Evolutionary conservation across 2,797 vertebrate genomes (phyloP).

Genomic region (Tympanoctomys barrerae): DNA sequence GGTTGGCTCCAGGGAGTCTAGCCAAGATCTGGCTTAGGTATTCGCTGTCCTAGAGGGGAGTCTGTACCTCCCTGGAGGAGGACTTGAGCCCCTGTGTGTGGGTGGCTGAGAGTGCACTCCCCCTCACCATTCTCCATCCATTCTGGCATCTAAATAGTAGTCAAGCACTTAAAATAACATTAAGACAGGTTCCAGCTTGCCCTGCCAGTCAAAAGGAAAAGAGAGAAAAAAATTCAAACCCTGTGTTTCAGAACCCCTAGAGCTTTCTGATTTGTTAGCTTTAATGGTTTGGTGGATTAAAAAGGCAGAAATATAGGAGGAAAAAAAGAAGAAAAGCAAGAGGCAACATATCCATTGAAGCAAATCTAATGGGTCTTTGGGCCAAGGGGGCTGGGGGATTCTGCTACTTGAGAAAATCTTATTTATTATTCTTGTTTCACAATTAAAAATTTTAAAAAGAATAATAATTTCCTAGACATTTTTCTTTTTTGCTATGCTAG

Average conservation of each 20-base stretch:
- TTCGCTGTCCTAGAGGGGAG: conserved; percentile 62
- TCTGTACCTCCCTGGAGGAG: conserved; percentile 66
- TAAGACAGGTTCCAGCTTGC: conserved; percentile 88
- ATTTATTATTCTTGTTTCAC: conserved; percentile 89
- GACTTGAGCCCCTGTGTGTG: neutral
- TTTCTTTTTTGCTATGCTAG: conserved; percentile 88
- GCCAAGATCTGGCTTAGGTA: conserved; percentile 85
- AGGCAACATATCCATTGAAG: conserved; percentile 86
- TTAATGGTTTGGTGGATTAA: conserved; percentile 89
- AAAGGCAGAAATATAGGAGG: conserved; percentile 89
- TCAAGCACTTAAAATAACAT: conserved; percentile 89
- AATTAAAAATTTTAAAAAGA: conserved; percentile 84
- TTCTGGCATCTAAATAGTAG: conserved; percentile 88
- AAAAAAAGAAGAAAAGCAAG: conserved; percentile 79
- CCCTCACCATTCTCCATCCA: conserved; percentile 84
- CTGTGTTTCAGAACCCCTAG: conserved; percentile 87
- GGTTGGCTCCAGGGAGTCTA: conserved; percentile 87
- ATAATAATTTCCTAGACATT: conserved; percentile 84
- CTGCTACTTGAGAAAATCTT: conserved; percentile 87
- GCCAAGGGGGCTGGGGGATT: conserved; percentile 84
- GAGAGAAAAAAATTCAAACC: conserved; percentile 77
- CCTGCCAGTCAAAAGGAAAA: conserved; percentile 85
- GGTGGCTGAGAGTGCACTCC: conserved; percentile 78
- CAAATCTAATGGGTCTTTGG: conserved; percentile 87
- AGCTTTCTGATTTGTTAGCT: conserved; percentile 89